Base-by-base conservation (phyloP, 2,113 vertebrate genomes). In the Sphyrna mokarran region DNA sequence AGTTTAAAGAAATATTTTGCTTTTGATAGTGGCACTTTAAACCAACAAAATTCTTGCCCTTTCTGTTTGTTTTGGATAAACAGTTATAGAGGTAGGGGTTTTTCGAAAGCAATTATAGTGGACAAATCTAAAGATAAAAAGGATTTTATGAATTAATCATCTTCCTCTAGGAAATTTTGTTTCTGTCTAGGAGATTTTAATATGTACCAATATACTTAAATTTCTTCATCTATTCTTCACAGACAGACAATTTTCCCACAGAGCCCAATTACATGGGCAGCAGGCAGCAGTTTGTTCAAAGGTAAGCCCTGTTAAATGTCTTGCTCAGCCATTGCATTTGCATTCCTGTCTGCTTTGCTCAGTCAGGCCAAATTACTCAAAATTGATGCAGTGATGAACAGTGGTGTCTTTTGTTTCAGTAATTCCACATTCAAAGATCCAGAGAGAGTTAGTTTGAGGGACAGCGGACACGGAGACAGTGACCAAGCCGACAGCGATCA, bases 271-370 rank as follows among this genome's bases (percentile, higher is more conserved):
- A 99, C 98, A 99, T 99, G 99, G 99, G 99, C 97, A 99, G 98
- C 98, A 99, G 99, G 98, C 99, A 99, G 98, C 99, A 99, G 98
- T 99, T 99, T 99, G 99, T 99, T 98, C 99, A 99, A 98, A 99
- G 99, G 99, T 99, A 99, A 99, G 99, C 97, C 97, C 97, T 98
- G 97, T 97, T 98, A 98, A 98, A 97, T 98, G 97, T 98, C 98
- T 98, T 98, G 97, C 97, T 98, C 97, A 96, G 97, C 97, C 96
- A 97, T 97, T 96, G 96, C 96, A 97, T 98, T 97, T 98, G 97
- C 98, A 97, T 98, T 97, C 96, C 96, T 97, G 96, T 97, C 97
- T 97, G 97, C 97, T 97, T 97, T 97, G 96, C 97, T 97, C 98
- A 97, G 96, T 97, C 97, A 97, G 97, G 97, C 96, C 97, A 96